Conservation (phyloP, 2,797 vertebrate genomes). For the Coendou prehensilis region DNA sequence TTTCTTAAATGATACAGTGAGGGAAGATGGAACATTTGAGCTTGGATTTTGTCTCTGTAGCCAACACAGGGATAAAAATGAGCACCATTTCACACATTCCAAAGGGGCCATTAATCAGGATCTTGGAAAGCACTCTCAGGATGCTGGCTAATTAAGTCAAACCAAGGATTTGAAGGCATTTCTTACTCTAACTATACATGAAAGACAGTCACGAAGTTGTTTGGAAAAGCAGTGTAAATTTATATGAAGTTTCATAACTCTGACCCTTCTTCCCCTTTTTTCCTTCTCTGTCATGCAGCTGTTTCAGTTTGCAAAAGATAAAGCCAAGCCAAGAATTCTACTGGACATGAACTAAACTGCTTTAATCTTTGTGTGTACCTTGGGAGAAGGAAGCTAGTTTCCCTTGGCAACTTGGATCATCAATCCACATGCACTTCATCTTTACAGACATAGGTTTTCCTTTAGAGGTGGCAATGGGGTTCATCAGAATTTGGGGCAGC, state of each 20-base stretch:
- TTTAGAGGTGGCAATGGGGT: background rate
- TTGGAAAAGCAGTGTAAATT: constrained; percentile 26
- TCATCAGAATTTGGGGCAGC: background rate
- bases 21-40: background rate
- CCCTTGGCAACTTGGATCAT: background rate
- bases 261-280: background rate
- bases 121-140: background rate
- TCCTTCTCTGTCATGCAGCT: background rate
- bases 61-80: background rate
- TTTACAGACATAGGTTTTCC: background rate
- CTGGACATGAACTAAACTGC: background rate
- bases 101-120: background rate
- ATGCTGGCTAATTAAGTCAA: background rate
- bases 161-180: background rate
- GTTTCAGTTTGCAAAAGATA: constrained; percentile 65
- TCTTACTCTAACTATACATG: background rate
- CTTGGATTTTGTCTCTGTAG: constrained; percentile 17
- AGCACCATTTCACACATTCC: background rate
- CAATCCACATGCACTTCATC: background rate
- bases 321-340: constrained; percentile 48
- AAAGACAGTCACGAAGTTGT: background rate
- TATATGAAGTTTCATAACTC: background rate
- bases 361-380: background rate
- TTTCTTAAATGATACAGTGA: constrained; percentile 11
- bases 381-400: background rate